phyloP scores from a whole-genome alignment of 2,888 invertebrate species.

The Glyphotaelius pellucidus region DNA sequence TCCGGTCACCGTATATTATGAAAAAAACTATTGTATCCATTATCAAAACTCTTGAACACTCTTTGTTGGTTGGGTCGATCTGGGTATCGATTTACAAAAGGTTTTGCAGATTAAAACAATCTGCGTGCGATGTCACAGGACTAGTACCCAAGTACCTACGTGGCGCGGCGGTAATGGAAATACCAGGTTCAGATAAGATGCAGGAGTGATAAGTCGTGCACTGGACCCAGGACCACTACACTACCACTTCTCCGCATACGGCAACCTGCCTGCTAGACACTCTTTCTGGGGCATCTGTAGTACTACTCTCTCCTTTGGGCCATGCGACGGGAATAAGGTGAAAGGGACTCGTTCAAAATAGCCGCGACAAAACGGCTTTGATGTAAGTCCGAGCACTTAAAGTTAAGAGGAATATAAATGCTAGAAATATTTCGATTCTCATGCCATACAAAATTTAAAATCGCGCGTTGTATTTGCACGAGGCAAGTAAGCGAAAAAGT shows the following conservation, averaged over 20 bases:
- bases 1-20: no score
- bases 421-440: no score
- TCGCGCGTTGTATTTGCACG: no score
- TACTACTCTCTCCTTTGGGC: background rate
- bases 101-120: background rate
- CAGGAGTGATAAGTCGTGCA: conserved; percentile 54
- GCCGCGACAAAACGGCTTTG: background rate
- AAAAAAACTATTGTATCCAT: background rate
- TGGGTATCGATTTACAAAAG: background rate
- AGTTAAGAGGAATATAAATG: no score
- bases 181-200: conserved; percentile 63
- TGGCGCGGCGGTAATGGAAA: conserved; percentile 54
- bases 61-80: background rate
- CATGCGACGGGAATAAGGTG: background rate
- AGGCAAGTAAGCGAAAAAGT: no score
- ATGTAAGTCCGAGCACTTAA: background rate
- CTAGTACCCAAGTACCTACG: background rate
- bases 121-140: background rate
- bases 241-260: background rate
- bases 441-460: no score
- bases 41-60: background rate
- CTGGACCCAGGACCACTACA: background rate
- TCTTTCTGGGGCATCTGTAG: background rate
- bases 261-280: background rate
- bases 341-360: background rate